These are phyloP conservation scores for Gila robusta DNA, from an alignment of 2,797 vertebrate genomes.

Conservation along the genomic window DNA sequence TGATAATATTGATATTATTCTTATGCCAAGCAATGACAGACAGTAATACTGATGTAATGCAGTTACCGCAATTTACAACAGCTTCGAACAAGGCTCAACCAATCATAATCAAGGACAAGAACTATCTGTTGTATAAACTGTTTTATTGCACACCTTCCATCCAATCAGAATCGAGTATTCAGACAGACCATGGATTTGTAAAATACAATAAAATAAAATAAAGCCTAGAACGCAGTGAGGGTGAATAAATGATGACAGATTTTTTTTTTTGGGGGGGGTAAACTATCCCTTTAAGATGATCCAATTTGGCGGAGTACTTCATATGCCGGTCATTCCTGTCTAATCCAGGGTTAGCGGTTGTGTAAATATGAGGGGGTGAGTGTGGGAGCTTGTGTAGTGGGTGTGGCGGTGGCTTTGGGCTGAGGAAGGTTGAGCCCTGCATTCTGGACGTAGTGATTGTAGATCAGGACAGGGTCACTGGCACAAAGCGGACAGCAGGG, in stretches of 20 bases:
- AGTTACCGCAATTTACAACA: not conserved
- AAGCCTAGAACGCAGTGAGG: not conserved
- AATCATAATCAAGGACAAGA: not conserved
- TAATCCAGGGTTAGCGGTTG: slow-evolving; percentile 76
- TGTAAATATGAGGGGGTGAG: slow-evolving; percentile 71
- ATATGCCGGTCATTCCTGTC: slow-evolving; percentile 73
- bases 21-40: not conserved
- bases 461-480: slow-evolving; percentile 38
- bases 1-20: not conserved
- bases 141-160: no score
- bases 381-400: slow-evolving; percentile 72
- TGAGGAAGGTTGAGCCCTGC: slow-evolving; percentile 56
- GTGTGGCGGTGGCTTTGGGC: slow-evolving; percentile 62
- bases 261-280: no score
- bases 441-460: slow-evolving; percentile 46
- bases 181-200: no score
- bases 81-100: not conserved
- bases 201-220: not conserved
- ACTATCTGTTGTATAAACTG: not conserved
- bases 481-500: slow-evolving; percentile 40
- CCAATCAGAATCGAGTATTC: no score
- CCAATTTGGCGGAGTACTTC: slow-evolving; percentile 70
- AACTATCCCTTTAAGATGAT: slow-evolving; percentile 63
- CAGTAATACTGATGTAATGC: not conserved
- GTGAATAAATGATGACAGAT: not conserved